Base-by-base conservation (phyloP, 2,113 vertebrate species). In the Neodon shergylaensis region DNA sequence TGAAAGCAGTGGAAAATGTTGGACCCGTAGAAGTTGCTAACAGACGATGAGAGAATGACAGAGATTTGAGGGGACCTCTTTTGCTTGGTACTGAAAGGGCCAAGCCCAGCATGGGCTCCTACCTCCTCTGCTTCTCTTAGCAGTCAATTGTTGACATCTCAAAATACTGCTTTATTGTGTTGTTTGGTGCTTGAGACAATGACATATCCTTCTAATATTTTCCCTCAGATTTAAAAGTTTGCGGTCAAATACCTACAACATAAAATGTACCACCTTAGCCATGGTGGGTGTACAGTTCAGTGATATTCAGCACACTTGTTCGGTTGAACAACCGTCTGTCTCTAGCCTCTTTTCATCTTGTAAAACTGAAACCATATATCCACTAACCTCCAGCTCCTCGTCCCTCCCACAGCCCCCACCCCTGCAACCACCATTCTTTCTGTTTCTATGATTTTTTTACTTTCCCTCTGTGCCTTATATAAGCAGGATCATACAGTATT, bases 1-100 rank as follows among this genome's bases (percentile, higher is more conserved):
- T 93, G 91, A 96, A 73, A 93, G 97, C 96, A 95, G 96, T 73
- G 95, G 97, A 97, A 98, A 98, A 89, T 49, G 7, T 58, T 66
- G 65, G 91, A n/a, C 1, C 94, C 85, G 42, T 74, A 63, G 74
- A 68, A 97, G 17, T 81, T 65, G 94, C 65, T 14, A 5, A 31
- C 93, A 95, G 92, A 82, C 84, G 72, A 21, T 0, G 39, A 73
- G 95, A 96, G 97, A 96, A 12, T 11, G 52, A 3, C 0, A 7
- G 31, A 26, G 84, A 73, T 39, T 83, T 94, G 49, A 96, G 97
- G 94, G 68, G 33, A 91, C 94, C 97, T 77, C 92, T 96, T 96
- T 97, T 86, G 88, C 94, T 93, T 58, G 66, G 95, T 63, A 58
- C 96, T 92, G 1, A 2, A 22, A 74, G 61, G 14, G 52, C 33